A percentile compares a stretch with the other conserved stretches of the same genome.
These are phyloP conservation scores for Muntiacus muntjak DNA, from an alignment of 2,113 vertebrate species.

Conservation along the genomic window DNA sequence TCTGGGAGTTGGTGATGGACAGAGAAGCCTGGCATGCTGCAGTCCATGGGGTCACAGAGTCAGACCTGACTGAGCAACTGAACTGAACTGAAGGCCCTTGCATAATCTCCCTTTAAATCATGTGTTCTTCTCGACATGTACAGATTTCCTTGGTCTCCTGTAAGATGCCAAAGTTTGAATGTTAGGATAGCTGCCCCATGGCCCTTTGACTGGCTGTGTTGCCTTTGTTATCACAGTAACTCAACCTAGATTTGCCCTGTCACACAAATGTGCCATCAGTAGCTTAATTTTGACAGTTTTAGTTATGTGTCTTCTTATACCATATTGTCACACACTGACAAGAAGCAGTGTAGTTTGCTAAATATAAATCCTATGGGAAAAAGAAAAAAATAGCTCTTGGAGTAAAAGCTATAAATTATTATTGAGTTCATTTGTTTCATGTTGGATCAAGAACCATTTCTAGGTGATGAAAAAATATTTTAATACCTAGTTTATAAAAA, in stretches of 20 bases:
- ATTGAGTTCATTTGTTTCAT: constrained; percentile 21
- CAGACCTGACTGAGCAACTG: background rate
- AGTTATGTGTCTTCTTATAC: constrained; percentile 36
- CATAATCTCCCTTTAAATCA: background rate
- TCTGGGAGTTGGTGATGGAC: background rate
- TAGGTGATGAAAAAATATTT: background rate
- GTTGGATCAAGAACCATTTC: background rate
- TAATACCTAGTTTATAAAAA: background rate
- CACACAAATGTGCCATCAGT: background rate
- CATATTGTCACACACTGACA: constrained; percentile 18
- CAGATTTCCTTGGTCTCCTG: background rate
- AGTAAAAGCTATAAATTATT: background rate
- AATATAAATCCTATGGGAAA: constrained; percentile 48
- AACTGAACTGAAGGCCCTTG: background rate
- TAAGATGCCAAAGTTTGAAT: background rate
- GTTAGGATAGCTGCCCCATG: background rate
- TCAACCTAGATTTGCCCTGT: constrained; percentile 15
- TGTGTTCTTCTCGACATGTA: background rate
- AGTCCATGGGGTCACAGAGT: background rate
- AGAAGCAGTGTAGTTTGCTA: constrained; percentile 21
- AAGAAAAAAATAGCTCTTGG: background rate
- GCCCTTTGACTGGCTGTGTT: background rate
- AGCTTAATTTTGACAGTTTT: constrained; percentile 49
- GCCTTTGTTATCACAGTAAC: constrained; percentile 1
- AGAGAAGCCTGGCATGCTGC: background rate